Conservation (phyloP, 2,113 vertebrate genomes). For the Atherinomorus stipes region DNA sequence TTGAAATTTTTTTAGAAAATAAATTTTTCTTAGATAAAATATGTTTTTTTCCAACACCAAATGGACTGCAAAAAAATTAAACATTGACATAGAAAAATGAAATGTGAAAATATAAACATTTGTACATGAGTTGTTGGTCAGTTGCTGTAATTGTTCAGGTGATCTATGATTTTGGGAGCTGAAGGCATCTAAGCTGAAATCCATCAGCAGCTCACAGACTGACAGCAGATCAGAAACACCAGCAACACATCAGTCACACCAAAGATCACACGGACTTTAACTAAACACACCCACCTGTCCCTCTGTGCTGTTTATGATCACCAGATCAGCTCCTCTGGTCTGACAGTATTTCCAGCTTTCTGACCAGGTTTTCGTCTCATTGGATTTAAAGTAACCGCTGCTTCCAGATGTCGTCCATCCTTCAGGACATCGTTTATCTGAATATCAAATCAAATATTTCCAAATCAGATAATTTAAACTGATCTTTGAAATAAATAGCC, state of each 20-base stretch:
- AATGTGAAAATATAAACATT: too few relatives aligned
- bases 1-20: too few relatives aligned
- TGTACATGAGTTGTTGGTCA: too few relatives aligned
- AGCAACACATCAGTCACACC: not conserved
- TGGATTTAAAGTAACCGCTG: constrained; percentile 29
- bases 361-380: not conserved
- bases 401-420: not conserved
- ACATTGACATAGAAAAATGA: too few relatives aligned
- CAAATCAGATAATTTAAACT: accelerated
- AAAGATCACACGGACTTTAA: not conserved
- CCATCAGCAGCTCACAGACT: not conserved
- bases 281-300: constrained; percentile 33
- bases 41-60: too few relatives aligned
- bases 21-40: too few relatives aligned
- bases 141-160: too few relatives aligned
- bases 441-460: not conserved
- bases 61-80: too few relatives aligned
- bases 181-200: too few relatives aligned
- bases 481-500: too few relatives aligned
- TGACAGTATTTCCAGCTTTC: not conserved
- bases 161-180: too few relatives aligned
- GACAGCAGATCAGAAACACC: not conserved
- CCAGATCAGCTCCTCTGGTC: constrained; percentile 6
- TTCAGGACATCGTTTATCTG: constrained; percentile 10
- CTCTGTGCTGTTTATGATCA: constrained; percentile 4